phyloP scores from a whole-genome alignment of 2,888 invertebrate genomes.

The Dermolepida albohirtum region DNA sequence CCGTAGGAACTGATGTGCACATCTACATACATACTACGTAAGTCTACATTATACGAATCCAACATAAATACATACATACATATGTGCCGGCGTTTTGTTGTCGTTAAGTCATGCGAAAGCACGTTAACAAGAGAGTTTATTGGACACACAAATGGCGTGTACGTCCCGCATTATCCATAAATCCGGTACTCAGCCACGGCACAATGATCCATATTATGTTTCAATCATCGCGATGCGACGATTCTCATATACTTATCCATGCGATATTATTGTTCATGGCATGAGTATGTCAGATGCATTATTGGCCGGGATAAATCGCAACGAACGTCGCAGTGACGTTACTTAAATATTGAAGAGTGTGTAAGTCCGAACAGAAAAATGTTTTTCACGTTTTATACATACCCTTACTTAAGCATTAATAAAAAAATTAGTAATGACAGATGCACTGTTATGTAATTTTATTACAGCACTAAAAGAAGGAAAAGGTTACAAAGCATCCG shows the following conservation, averaged over 20 bases:
- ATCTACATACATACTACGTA: not conserved
- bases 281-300: too few species aligned
- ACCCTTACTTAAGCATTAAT: too few species aligned
- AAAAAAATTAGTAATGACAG: too few species aligned
- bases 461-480: too few species aligned
- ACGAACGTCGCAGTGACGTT: too few species aligned
- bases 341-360: too few species aligned
- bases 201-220: slow-evolving; percentile 16
- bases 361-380: too few species aligned
- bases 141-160: slow-evolving; percentile 26
- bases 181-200: slow-evolving; percentile 1
- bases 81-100: slow-evolving; percentile 27
- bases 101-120: slow-evolving; percentile 25
- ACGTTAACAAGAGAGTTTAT: slow-evolving; percentile 27
- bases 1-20: slow-evolving; percentile 11
- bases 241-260: slow-evolving; percentile 7
- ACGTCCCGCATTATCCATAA: slow-evolving; percentile 19
- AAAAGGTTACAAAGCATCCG: too few species aligned
- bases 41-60: not conserved
- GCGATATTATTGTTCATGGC: too few species aligned
- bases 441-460: too few species aligned
- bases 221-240: slow-evolving; percentile 18
- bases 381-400: too few species aligned
- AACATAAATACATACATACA: not conserved
- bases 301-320: too few species aligned